Conservation (phyloP, 1,140 invertebrate species). For the Drosophila kanapiae region DNA sequence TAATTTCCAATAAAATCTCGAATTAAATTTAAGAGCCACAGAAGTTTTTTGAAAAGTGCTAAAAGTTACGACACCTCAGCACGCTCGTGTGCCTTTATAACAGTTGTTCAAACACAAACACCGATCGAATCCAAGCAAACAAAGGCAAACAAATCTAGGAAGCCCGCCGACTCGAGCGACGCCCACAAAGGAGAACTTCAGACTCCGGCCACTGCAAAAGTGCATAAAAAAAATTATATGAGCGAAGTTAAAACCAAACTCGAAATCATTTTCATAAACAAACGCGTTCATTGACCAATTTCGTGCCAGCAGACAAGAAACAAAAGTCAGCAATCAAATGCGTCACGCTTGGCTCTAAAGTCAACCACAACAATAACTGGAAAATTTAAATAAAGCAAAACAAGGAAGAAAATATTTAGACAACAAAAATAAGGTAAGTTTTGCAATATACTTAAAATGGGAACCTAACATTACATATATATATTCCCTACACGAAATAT, state of each 20-base stretch:
- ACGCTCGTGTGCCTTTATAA: conserved; percentile 29
- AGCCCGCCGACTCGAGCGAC: conserved; percentile 4
- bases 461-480: not conserved
- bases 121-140: conserved; percentile 7
- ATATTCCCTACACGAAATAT: not conserved
- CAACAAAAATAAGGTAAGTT: conserved; percentile 27
- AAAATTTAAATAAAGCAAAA: conserved; percentile 60
- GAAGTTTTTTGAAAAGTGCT: conserved; percentile 1
- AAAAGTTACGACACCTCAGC: not conserved
- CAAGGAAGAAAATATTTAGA: conserved; percentile 28
- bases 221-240: conserved; percentile 27
- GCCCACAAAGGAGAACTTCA: conserved; percentile 42
- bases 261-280: conserved; percentile 55
- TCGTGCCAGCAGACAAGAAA: conserved; percentile 32
- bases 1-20: not conserved
- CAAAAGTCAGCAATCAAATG: conserved; percentile 54
- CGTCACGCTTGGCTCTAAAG: conserved; percentile 57
- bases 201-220: conserved; percentile 26
- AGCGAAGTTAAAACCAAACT: conserved; percentile 42
- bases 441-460: not conserved
- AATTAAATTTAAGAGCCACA: not conserved
- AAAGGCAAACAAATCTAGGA: conserved; percentile 41
- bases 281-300: conserved; percentile 79
- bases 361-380: conserved; percentile 47
- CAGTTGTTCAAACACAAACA: conserved; percentile 6